These are phyloP conservation scores for Odontocolon sp. DNA, from an alignment of 2,888 invertebrate genomes.

Conservation along the genomic window DNA sequence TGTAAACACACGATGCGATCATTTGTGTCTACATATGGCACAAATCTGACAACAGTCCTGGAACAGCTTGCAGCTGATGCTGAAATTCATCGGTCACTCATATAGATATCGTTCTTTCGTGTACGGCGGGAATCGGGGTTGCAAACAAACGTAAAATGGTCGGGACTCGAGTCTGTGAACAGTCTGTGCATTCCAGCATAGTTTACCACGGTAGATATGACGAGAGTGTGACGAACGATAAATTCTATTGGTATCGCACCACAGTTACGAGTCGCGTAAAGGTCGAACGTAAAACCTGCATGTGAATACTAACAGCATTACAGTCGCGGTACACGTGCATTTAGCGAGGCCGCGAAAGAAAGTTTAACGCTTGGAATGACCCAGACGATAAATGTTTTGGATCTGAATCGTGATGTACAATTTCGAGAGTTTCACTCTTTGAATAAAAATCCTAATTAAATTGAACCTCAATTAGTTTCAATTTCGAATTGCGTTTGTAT, in stretches of 20 bases:
- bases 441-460: neutral
- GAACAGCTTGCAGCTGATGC: neutral
- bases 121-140: conserved; percentile 1
- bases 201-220: conserved; percentile 29
- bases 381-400: neutral
- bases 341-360: neutral
- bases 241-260: conserved; percentile 44
- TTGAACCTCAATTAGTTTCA: neutral
- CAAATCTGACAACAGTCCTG: neutral
- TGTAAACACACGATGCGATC: conserved; percentile 32
- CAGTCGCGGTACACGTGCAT: conserved; percentile 12
- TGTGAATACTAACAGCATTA: conserved; percentile 27
- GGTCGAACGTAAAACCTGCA: conserved; percentile 46
- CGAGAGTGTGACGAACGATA: conserved; percentile 45
- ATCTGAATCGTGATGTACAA: neutral
- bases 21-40: conserved; percentile 29
- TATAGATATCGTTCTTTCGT: neutral
- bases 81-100: conserved; percentile 17
- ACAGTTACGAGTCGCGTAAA: conserved; percentile 50
- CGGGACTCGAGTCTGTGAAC: neutral
- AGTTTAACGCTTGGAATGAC: neutral
- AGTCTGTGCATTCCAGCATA: neutral
- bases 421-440: neutral
- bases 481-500: neutral
- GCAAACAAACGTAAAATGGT: conserved; percentile 5